Evolutionary conservation across 2,888 invertebrate species (phyloP), one percentile per base, ranked within the genome.

Genomic region (Drosophila pegasa): DNA sequence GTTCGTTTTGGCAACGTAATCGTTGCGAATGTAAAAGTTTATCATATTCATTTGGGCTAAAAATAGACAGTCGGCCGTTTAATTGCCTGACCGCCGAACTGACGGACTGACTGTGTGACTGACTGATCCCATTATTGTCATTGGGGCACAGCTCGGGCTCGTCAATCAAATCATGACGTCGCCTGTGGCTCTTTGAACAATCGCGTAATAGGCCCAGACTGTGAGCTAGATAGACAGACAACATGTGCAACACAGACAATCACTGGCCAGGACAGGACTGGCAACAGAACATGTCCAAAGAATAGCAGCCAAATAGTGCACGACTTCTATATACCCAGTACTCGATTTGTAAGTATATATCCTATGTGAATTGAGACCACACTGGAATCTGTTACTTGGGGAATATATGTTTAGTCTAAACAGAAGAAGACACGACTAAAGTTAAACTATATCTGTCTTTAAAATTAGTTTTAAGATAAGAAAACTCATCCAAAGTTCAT

Each of bases 101-200:
- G 61, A 66, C 40, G 37, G 48, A 62, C 50, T 58, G 56, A 71
- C 38, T 67, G 66, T 54, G 40, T 38, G 52, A 64, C 52, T 61
- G 75, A 85, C 71, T 83, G 68, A 83, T 80, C 68, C 71, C 50
- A 86, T 86, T 81, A 83, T 54, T 31, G 61, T 48, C 47, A 59
- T 47, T 45, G 35, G 27, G 33, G 48, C 52, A 25, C 27, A 52
- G 48, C 33, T 35, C 25, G 20, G 33, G 45, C 37, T 48, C 54
- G 70, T 80, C 70, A 75, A 87, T 87, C 76, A 78, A 70, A 66
- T 71, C 40, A 48, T 75, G 74, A 80, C 79, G 76, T 70, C 43
- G 80, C 48, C 80, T 60, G 66, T 57, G 43, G 63, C 60, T 61
- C 50, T 63, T 58, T 62, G 29, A 51, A 56, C 35, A 51, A 48